phyloP scores from a whole-genome alignment of 1,140 invertebrate genomes.

The Drosophila quadrilineata region DNA sequence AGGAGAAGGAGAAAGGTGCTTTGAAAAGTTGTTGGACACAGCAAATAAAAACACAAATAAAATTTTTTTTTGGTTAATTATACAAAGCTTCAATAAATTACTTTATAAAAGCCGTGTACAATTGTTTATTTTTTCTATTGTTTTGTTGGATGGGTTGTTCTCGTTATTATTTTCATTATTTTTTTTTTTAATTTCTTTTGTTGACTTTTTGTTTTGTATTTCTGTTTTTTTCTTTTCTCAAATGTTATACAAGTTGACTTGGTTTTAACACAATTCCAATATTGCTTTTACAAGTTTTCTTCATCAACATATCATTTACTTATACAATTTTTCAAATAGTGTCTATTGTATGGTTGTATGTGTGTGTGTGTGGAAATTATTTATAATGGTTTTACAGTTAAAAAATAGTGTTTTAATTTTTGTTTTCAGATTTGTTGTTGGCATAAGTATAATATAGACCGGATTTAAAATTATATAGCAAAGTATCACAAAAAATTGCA shows the following conservation, averaged over 20 bases:
- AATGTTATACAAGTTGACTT: slow-evolving; percentile 67
- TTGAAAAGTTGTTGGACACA: slow-evolving; percentile 14
- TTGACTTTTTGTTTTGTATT: slow-evolving; percentile 36
- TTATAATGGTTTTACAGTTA: slow-evolving; percentile 12
- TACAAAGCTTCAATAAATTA: slow-evolving; percentile 74
- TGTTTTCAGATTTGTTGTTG: slow-evolving; percentile 46
- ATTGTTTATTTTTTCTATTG: slow-evolving; percentile 61
- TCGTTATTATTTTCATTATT: slow-evolving; percentile 15
- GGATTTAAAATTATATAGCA: slow-evolving; percentile 76
- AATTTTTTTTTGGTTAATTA: slow-evolving; percentile 62
- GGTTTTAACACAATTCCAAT: slow-evolving; percentile 62
- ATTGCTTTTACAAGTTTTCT: slow-evolving; percentile 61
- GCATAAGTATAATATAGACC: slow-evolving; percentile 41
- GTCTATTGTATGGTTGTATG: too few species aligned
- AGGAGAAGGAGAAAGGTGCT: neutral
- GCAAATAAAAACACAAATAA: slow-evolving; percentile 64
- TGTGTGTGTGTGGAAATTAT: slow-evolving; percentile 30
- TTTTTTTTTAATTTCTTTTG: slow-evolving; percentile 27
- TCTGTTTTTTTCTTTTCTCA: slow-evolving; percentile 42
- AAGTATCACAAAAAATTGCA: slow-evolving; percentile 80
- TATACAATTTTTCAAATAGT: slow-evolving; percentile 51
- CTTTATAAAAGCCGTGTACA: slow-evolving; percentile 69
- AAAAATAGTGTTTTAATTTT: too few species aligned
- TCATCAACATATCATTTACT: slow-evolving; percentile 31
- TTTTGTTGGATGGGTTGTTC: slow-evolving; percentile 56